Evolutionary conservation across 2,113 vertebrate species (phyloP).

Genomic region (Lepisosteus oculatus): DNA sequence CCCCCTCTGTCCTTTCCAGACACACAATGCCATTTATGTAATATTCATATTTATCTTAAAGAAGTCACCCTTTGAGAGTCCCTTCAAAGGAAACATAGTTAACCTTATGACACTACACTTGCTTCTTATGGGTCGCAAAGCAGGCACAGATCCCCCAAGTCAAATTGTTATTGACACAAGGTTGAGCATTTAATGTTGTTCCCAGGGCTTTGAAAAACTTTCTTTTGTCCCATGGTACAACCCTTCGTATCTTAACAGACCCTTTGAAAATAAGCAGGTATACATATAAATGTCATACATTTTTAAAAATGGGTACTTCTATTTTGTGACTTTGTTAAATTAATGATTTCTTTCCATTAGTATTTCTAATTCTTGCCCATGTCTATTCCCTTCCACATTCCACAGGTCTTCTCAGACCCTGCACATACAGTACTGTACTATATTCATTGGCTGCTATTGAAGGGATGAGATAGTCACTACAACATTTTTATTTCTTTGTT

Average conservation of each 20-base stretch:
- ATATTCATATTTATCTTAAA: conserved; percentile 26
- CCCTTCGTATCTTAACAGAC: not conserved
- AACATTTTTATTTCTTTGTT: no score
- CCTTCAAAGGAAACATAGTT: conserved; percentile 19
- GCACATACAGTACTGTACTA: no score
- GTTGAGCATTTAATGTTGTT: conserved; percentile 36
- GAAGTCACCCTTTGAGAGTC: conserved; percentile 14
- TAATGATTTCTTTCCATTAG: no score
- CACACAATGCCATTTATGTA: conserved; percentile 48
- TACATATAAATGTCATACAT: no score
- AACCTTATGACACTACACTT: conserved; percentile 41
- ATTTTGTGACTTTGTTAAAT: no score
- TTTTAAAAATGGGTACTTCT: no score
- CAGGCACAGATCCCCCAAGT: conserved; percentile 37
- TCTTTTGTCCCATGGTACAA: not conserved
- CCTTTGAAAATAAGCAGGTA: no score
- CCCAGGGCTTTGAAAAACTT: conserved; percentile 8
- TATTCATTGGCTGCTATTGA: no score
- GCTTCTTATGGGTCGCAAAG: conserved; percentile 34
- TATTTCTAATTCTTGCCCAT: no score
- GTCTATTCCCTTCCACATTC: no score
- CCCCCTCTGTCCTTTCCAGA: conserved; percentile 12
- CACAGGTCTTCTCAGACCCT: no score
- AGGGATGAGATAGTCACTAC: no score
- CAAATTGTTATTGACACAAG: conserved; percentile 56